Base-by-base conservation (phyloP, 2,888 invertebrate genomes). In the Chloromyia formosa region DNA sequence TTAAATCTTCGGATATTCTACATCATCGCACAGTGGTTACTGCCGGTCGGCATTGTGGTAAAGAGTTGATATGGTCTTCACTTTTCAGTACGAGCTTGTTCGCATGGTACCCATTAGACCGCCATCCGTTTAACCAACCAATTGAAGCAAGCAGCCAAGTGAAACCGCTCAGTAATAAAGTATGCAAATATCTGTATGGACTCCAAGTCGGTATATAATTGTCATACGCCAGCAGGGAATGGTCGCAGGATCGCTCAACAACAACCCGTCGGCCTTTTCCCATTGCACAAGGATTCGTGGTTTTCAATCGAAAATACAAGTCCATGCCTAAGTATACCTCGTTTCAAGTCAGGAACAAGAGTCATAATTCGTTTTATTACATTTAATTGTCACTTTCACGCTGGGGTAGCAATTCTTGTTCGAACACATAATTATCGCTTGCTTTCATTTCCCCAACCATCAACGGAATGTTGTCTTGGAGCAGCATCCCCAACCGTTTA, bases 151-250 rank as follows among this genome's bases (percentile, higher is more conserved):
- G 62, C 62, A 64, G 12, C 18, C 62, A 18, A 61, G 42, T 18
- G 20, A 22, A 18, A 64, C 62, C 9, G 20, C 18, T 64, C 27
- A 35, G 62, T 42, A 64, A 64, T 64, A 40, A 40, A 2, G 23
- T 64, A 64, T 64, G 62, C 62, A 64, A 64, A 64, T 64, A 64
- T 42, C 40, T 42, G 1, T 64, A 23, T 20, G 14, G 16, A 27
- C 16, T 61, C 40, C 1, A 27, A 14, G 14, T 61, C 23, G 9
- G 7, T 22, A 22, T 23, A 27, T 14, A 2, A 61, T 27, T 10
- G 23, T 18, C 7, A 23, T 5, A n/a, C n/a, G 20, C 22, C 20
- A 10, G 20, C 22, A 10, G 20, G 49, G 5, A 49, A 3, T 12
- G 49, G 2, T n/a, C 14, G 1, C 49, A 49, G 49, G 49, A 49